phyloP scores from a whole-genome alignment of 2,113 vertebrate species.

The Pithys albifrons region DNA sequence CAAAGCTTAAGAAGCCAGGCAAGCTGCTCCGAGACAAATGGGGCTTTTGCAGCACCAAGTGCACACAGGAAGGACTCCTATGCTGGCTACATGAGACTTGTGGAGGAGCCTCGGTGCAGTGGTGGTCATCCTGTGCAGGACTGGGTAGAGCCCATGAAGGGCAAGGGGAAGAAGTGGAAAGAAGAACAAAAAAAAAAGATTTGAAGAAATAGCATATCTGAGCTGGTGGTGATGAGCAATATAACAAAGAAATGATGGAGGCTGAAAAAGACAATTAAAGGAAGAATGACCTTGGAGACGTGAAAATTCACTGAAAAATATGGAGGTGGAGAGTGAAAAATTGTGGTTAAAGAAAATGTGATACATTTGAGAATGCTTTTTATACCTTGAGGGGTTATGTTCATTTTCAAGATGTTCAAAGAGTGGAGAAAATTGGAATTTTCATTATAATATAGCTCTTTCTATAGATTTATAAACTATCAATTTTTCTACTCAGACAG shows the following conservation, averaged over 20 bases:
- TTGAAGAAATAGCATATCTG: background rate
- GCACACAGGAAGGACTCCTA: background rate
- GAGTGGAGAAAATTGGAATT: background rate
- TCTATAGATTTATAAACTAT: background rate
- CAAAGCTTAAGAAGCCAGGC: background rate
- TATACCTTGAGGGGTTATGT: rapidly evolving
- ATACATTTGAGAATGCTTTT: background rate
- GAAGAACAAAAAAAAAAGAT: background rate
- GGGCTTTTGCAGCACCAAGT: rapidly evolving
- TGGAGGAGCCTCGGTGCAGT: background rate
- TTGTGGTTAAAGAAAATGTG: rapidly evolving
- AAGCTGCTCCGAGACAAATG: rapidly evolving
- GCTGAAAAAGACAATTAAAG: background rate
- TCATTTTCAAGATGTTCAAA: background rate
- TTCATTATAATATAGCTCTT: background rate
- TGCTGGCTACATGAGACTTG: background rate
- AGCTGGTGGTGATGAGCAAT: background rate
- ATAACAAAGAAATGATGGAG: background rate
- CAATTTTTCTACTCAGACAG: background rate
- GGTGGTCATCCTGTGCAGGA: background rate
- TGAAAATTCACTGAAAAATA: background rate
- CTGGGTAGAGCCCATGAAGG: background rate
- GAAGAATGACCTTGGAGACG: background rate
- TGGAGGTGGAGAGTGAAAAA: background rate
- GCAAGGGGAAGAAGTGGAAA: background rate